Conservation (phyloP, 2,797 vertebrate genomes). For the Chloroceryle amazona region DNA sequence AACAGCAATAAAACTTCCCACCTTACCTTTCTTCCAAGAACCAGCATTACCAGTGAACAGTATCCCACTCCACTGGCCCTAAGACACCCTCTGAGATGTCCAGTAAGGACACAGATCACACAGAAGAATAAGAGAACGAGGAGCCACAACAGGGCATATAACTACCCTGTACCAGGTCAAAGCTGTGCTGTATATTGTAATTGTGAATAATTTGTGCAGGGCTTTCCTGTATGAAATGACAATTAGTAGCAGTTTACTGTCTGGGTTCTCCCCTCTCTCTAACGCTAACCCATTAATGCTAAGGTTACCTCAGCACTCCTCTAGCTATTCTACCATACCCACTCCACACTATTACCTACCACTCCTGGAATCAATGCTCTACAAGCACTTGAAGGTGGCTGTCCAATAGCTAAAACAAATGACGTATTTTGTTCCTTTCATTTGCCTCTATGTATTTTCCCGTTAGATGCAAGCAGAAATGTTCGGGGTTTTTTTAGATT, state of each 20-base stretch:
- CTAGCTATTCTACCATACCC: neutral
- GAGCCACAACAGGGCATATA: neutral
- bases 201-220: neutral
- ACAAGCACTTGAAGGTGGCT: neutral
- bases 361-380: neutral
- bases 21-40: neutral
- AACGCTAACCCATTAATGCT: neutral
- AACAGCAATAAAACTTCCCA: neutral
- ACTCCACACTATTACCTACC: neutral
- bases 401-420: neutral
- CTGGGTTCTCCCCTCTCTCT: neutral
- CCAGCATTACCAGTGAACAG: neutral
- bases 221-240: neutral
- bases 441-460: neutral
- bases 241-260: neutral
- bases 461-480: neutral
- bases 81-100: neutral
- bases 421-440: neutral
- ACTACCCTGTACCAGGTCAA: neutral
- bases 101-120: neutral
- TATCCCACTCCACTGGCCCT: neutral
- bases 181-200: neutral
- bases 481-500: neutral
- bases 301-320: neutral
- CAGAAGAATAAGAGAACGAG: neutral